A percentile compares a stretch with the other conserved stretches of the same genome.
Evolutionary conservation across 1,140 invertebrate species (phyloP).

Genomic region (Platorchestia sp.): DNA sequence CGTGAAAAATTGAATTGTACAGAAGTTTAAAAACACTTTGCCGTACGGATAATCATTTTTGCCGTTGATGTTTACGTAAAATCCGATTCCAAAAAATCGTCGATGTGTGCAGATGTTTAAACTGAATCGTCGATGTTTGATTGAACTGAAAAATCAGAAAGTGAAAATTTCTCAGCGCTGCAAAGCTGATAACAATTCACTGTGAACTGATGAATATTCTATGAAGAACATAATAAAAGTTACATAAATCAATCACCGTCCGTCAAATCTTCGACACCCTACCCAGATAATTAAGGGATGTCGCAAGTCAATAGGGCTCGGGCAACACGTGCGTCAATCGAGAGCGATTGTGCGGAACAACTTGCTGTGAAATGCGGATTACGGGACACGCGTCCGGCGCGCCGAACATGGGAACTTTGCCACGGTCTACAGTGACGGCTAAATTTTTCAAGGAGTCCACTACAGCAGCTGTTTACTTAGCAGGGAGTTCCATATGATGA

Average conservation of each 20-base stretch:
- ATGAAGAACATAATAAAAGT: background rate
- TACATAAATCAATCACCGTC: background rate
- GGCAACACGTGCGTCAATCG: background rate
- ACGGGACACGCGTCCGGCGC: background rate
- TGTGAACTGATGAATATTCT: background rate
- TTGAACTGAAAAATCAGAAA: background rate
- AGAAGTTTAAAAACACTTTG: too few species aligned
- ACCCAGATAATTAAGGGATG: background rate
- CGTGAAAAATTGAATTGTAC: background rate
- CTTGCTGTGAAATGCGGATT: conserved; percentile 43
- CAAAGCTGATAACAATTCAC: background rate
- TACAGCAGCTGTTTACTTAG: background rate
- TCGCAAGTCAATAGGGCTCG: background rate
- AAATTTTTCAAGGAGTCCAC: background rate
- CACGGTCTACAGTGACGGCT: background rate
- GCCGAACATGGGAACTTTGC: background rate
- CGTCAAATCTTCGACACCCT: background rate
- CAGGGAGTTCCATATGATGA: too few species aligned
- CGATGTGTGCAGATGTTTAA: background rate
- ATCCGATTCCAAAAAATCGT: background rate
- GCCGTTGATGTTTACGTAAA: background rate
- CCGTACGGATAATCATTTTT: too few species aligned
- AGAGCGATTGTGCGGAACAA: conserved; percentile 23
- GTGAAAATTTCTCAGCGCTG: background rate
- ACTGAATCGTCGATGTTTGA: background rate